Conservation (phyloP, 2,888 invertebrate species). For the Machimus rusticus region DNA sequence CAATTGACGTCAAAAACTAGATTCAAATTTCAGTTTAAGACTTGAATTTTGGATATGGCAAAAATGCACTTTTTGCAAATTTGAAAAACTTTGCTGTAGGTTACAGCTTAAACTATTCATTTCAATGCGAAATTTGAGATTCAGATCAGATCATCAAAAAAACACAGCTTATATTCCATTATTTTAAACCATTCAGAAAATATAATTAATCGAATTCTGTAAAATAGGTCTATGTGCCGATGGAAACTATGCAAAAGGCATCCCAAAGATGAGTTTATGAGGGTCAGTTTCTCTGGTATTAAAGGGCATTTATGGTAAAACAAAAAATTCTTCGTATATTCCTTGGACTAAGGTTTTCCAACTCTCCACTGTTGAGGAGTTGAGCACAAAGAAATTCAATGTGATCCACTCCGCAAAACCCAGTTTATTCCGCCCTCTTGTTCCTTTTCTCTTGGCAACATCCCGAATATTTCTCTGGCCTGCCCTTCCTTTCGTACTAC, state of each 20-base stretch:
- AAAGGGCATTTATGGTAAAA: not conserved
- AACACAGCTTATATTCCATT: too few species aligned
- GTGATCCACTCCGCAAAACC: not conserved
- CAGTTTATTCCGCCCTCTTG: not conserved
- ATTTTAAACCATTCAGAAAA: too few species aligned
- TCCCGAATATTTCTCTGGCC: not conserved
- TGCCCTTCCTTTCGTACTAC: not conserved
- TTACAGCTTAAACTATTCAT: too few species aligned
- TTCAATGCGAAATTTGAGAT: too few species aligned
- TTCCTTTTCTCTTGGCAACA: not conserved
- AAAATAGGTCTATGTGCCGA: too few species aligned
- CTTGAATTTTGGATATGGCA: too few species aligned
- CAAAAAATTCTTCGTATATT: not conserved
- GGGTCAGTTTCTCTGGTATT: not conserved
- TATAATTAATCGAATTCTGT: too few species aligned
- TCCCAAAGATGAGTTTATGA: not conserved
- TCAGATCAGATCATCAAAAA: too few species aligned
- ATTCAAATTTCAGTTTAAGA: too few species aligned
- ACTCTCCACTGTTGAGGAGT: not conserved
- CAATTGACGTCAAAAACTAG: too few species aligned
- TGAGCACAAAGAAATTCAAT: not conserved
- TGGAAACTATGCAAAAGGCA: not conserved
- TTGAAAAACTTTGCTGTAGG: too few species aligned
- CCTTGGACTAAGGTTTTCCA: not conserved
- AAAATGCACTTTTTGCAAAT: too few species aligned